Percentiles rank a stretch among this genome's conserved stretches.
Evolutionary conservation across 2,797 vertebrate species (phyloP).

Genomic region (Semotilus atromaculatus): DNA sequence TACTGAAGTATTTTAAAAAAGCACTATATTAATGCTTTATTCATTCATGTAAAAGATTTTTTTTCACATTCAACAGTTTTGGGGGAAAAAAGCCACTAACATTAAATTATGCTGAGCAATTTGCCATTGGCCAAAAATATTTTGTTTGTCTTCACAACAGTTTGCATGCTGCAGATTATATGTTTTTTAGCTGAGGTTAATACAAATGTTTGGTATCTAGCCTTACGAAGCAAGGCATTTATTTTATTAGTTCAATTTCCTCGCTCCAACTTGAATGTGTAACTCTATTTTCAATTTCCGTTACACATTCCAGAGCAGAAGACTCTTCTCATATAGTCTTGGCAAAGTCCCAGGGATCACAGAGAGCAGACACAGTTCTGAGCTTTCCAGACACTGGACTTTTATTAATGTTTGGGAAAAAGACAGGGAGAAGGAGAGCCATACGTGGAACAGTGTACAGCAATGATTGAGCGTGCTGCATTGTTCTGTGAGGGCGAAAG

Average conservation of each 20-base stretch:
- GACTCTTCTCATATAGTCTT: constrained; percentile 52
- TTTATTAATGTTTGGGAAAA: constrained; percentile 58
- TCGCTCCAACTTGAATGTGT: constrained; percentile 59
- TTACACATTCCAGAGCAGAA: constrained; percentile 62
- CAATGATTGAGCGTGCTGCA: constrained; percentile 17
- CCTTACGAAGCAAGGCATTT: constrained; percentile 63
- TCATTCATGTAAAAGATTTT: not conserved
- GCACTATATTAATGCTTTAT: no score
- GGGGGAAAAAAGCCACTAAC: not conserved
- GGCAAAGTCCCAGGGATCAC: constrained; percentile 41
- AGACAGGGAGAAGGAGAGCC: constrained; percentile 24
- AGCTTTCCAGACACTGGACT: constrained; percentile 40
- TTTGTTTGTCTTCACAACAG: not conserved
- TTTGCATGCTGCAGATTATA: constrained; percentile 69
- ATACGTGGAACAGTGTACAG: constrained; percentile 47
- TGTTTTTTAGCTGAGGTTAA: constrained; percentile 62
- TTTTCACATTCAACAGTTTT: not conserved
- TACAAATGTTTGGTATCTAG: constrained; percentile 61
- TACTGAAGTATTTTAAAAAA: no score
- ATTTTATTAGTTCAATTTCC: constrained; percentile 73
- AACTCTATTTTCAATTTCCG: constrained; percentile 74
- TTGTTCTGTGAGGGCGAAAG: constrained; percentile 27
- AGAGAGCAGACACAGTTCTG: constrained; percentile 51
- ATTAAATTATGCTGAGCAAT: not conserved
- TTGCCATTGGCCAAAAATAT: constrained; percentile 28